Percentiles rank a stretch among this genome's conserved stretches.
phyloP scores from a whole-genome alignment of 2,888 invertebrate species.

The Tetragnatha montana region DNA sequence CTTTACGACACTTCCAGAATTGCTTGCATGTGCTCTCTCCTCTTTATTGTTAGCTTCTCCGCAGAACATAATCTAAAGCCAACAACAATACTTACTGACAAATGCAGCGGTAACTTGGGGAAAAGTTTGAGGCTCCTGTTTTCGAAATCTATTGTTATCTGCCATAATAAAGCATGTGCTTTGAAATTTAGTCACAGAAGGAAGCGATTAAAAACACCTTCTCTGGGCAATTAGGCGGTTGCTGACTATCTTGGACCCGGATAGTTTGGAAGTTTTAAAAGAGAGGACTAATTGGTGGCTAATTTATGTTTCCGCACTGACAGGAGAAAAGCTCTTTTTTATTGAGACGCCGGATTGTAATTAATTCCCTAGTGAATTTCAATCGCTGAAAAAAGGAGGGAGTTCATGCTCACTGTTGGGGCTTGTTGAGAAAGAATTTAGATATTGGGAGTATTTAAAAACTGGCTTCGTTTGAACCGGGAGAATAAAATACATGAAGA shows the following conservation, averaged over 20 bases:
- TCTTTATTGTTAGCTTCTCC: slow-evolving; percentile 28
- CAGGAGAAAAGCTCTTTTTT: not conserved
- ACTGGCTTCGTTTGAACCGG: too few species aligned
- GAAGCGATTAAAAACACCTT: slow-evolving; percentile 58
- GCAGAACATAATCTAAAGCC: slow-evolving; percentile 10
- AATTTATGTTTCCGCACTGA: slow-evolving; percentile 3
- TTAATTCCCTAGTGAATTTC: not conserved
- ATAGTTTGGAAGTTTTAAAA: slow-evolving; percentile 24
- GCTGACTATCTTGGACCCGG: slow-evolving; percentile 13
- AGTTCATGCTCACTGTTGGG: not conserved
- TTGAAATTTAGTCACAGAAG: slow-evolving; percentile 29
- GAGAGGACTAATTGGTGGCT: slow-evolving; percentile 19
- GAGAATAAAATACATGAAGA: too few species aligned
- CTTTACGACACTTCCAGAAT: slow-evolving; percentile 47
- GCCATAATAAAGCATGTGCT: slow-evolving; percentile 50
- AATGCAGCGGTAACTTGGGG: slow-evolving; percentile 33
- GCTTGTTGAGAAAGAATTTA: too few species aligned
- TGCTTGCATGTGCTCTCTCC: not conserved
- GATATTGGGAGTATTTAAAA: too few species aligned
- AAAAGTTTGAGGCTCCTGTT: slow-evolving; percentile 35
- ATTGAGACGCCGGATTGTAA: not conserved
- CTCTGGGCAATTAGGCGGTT: slow-evolving; percentile 47
- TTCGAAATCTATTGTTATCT: slow-evolving; percentile 52
- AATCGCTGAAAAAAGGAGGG: not conserved
- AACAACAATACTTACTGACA: slow-evolving; percentile 57